Evolutionary conservation across 1,140 invertebrate genomes (phyloP), one percentile per base, ranked within the genome.

Genomic region (Drosophila suzukii): DNA sequence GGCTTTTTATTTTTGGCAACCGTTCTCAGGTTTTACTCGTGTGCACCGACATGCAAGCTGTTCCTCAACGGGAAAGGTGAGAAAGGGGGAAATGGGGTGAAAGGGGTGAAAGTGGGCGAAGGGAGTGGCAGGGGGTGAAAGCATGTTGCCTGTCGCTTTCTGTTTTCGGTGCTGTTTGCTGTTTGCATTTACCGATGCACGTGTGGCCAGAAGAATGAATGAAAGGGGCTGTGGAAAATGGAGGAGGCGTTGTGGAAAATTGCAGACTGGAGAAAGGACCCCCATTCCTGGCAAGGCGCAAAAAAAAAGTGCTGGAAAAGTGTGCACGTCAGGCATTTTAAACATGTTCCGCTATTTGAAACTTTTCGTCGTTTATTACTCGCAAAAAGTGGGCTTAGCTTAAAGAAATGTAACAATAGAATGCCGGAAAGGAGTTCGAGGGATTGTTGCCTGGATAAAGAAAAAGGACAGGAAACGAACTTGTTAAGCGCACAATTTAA

Each of bases 361-460:
- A 83, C 75, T 83, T 79, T 71, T 49, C 32, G 41, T 75, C 81
- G 79, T 78, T 81, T 81, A 81, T 81, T 81, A 81, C 77, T 58
- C 78, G 41, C n/a, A 24, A 30, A 36, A 41, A 38, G 41, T 34
- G 41, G 65, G 63, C 65, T 56, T 24, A 11, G 36, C 34, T 38
- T 68, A 39, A 34, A 13, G 15, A 3, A 41, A 50, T 24, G n/a
- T n/a, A 51, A 51, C 49, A 68, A 71, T 47, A 53, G 13, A 41
- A 30, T n/a, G 24, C n/a, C 17, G n/a, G 20, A 11, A 44, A n/a
- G 36, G 13, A 24, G 15, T 32, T 36, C 6, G 13, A 20, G 49
- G 8, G 39, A 34, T 10, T 10, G 32, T 6, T 17, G 27, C 4
- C 36, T 20, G 15, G 20, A n/a, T 7, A 15, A n/a, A 30, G 4